Percentiles rank a stretch among this genome's conserved stretches.
Conservation (phyloP, 1,140 invertebrate genomes). For the Matsumurasca onukii region DNA sequence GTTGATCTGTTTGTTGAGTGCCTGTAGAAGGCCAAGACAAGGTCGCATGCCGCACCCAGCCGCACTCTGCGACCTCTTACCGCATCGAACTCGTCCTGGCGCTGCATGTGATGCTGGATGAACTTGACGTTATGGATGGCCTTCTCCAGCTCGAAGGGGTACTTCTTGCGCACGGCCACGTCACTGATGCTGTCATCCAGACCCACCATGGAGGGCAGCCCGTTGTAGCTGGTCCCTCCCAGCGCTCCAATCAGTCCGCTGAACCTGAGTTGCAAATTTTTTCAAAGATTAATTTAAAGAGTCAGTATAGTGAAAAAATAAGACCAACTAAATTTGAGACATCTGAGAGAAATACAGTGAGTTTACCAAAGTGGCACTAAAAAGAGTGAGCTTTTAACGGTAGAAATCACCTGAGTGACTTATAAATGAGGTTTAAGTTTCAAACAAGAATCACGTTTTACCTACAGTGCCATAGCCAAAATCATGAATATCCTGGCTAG, state of each 20-base stretch:
- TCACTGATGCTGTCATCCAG: slow-evolving; percentile 80
- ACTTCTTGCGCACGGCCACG: slow-evolving; percentile 76
- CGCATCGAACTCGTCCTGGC: slow-evolving; percentile 91
- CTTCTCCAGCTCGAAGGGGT: slow-evolving; percentile 89
- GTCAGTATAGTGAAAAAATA: too few species aligned
- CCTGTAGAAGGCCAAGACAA: background rate
- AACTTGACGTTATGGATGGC: slow-evolving; percentile 95
- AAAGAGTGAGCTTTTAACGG: too few species aligned
- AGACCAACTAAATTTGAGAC: too few species aligned
- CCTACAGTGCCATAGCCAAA: too few species aligned
- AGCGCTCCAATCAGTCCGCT: slow-evolving; percentile 66
- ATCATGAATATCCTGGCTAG: too few species aligned
- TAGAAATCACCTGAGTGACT: too few species aligned
- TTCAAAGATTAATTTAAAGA: too few species aligned
- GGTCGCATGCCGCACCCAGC: background rate
- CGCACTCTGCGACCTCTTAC: slow-evolving; percentile 61
- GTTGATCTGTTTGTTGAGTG: background rate
- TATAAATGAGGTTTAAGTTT: too few species aligned
- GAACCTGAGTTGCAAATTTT: too few species aligned
- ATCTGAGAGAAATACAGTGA: too few species aligned
- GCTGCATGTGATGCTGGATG: slow-evolving; percentile 90
- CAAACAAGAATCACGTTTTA: too few species aligned
- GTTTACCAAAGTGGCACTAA: too few species aligned
- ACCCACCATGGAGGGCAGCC: slow-evolving; percentile 75
- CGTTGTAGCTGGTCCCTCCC: slow-evolving; percentile 56